These are phyloP conservation scores for Tribolium freemani DNA, from an alignment of 2,888 invertebrate species.

Conservation along the genomic window DNA sequence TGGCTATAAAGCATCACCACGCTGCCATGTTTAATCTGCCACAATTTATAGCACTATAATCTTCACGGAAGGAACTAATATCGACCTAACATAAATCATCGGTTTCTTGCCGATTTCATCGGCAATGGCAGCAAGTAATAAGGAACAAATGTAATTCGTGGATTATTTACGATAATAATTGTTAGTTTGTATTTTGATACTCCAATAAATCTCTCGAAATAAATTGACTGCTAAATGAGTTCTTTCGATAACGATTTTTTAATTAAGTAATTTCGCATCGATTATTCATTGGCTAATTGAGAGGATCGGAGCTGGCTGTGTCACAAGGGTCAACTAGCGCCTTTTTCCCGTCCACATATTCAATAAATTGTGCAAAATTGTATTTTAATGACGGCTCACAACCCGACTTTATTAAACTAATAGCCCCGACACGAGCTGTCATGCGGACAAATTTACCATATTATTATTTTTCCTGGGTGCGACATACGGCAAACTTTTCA, in stretches of 20 bases:
- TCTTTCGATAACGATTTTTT: conserved; percentile 39
- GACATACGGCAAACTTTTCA: too few relatives aligned
- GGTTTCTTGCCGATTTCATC: conserved; percentile 43
- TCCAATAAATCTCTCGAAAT: conserved; percentile 36
- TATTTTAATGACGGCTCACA: background rate
- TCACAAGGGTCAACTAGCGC: background rate
- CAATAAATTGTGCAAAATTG: conserved; percentile 8
- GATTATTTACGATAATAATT: conserved; percentile 39
- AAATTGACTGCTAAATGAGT: conserved; percentile 42
- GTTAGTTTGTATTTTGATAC: conserved; percentile 44
- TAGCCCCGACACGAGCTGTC: conserved; percentile 2
- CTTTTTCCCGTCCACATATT: background rate
- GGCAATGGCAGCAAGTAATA: conserved; percentile 43
- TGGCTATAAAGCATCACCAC: conserved; percentile 28
- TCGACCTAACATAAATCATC: conserved; percentile 47
- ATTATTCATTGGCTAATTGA: background rate
- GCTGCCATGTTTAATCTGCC: conserved; percentile 35
- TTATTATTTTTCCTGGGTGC: background rate
- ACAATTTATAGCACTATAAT: conserved; percentile 40
- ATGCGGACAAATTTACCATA: conserved; percentile 8
- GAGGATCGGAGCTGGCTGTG: background rate
- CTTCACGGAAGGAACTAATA: conserved; percentile 46
- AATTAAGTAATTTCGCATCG: conserved; percentile 32
- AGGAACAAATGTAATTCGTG: conserved; percentile 34
- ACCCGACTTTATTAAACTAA: conserved; percentile 6